phyloP scores from a whole-genome alignment of 1,140 invertebrate genomes.

The Lordiphosa stackelbergi region DNA sequence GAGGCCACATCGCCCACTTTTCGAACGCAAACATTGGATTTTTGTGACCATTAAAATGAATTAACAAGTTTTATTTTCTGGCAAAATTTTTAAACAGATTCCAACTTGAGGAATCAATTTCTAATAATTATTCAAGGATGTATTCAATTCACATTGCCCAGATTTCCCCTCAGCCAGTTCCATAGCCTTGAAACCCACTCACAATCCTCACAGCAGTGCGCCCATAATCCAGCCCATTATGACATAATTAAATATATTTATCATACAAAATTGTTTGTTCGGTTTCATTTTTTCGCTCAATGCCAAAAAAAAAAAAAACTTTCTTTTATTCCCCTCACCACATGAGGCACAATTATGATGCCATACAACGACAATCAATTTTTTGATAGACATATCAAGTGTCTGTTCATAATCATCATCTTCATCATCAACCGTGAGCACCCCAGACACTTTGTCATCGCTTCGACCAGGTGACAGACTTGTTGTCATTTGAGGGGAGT shows the following conservation, averaged over 20 bases:
- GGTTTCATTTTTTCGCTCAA: constrained; percentile 24
- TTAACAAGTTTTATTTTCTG: too few relatives aligned
- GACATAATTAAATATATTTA: constrained; percentile 52
- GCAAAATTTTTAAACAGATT: too few relatives aligned
- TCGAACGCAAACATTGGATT: too few relatives aligned
- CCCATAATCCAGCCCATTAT: constrained; percentile 32
- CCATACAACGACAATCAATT: constrained; percentile 34
- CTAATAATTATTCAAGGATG: too few relatives aligned
- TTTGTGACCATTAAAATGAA: too few relatives aligned
- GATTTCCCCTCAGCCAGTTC: too few relatives aligned
- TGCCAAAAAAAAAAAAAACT: constrained; percentile 44
- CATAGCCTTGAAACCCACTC: too few relatives aligned
- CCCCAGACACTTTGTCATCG: constrained; percentile 24
- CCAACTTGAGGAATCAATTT: too few relatives aligned
- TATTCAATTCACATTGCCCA: too few relatives aligned
- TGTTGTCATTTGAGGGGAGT: background rate
- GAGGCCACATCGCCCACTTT: too few relatives aligned
- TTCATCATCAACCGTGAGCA: constrained; percentile 21
- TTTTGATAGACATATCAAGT: constrained; percentile 63
- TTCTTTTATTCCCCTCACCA: constrained; percentile 58
- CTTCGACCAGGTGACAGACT: constrained; percentile 26
- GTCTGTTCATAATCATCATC: constrained; percentile 21
- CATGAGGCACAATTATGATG: constrained; percentile 45
- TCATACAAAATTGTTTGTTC: constrained; percentile 38
- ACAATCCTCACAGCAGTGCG: constrained; percentile 17